Evolutionary conservation across 1,140 invertebrate genomes (phyloP).

Genomic region (Sesamia nonagrioides): DNA sequence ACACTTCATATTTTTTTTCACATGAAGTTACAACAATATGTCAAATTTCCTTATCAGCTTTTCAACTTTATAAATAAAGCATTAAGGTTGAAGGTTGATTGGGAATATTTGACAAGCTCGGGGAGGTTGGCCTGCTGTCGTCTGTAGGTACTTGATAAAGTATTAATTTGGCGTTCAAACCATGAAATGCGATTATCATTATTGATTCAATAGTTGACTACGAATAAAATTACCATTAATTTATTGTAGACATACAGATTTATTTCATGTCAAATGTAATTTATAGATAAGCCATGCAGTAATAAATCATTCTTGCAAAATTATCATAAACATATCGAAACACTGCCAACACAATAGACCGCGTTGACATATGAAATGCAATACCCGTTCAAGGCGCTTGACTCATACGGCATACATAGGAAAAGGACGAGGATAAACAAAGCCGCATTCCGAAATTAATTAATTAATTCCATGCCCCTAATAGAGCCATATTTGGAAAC

Average conservation of each 20-base stretch:
- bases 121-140: too few species aligned
- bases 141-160: neutral
- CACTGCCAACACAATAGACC: neutral
- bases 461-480: neutral
- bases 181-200: neutral
- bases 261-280: constrained; percentile 10
- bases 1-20: too few species aligned
- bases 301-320: constrained; percentile 1
- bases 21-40: too few species aligned
- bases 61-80: too few species aligned
- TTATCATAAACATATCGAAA: constrained; percentile 15
- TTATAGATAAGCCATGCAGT: neutral
- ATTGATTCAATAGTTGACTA: neutral
- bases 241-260: constrained; percentile 3
- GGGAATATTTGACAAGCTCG: too few species aligned
- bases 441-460: neutral
- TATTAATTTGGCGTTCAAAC: too few species aligned
- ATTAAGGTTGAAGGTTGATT: too few species aligned
- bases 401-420: neutral
- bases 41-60: too few species aligned
- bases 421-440: neutral
- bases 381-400: neutral
- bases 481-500: neutral
- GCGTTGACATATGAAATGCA: constrained; percentile 2
- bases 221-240: neutral